Percentiles rank a stretch among this genome's conserved stretches.
Evolutionary conservation across 2,888 invertebrate genomes (phyloP).

Genomic region (Pristionchus arcanus): DNA sequence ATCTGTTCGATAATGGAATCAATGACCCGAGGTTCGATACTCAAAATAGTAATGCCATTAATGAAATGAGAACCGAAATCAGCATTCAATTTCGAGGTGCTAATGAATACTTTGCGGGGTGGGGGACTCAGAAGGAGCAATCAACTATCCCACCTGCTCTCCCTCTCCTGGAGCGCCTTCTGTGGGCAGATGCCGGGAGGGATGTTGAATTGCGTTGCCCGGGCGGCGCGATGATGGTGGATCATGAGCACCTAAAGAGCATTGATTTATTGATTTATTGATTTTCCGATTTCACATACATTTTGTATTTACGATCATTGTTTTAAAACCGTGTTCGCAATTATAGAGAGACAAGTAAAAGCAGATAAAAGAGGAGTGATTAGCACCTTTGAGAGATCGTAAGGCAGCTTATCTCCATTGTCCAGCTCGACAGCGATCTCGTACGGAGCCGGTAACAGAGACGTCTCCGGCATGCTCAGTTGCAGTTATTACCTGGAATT

Average conservation of each 20-base stretch:
- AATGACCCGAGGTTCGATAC: too few relatives aligned
- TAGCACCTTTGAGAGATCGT: conserved; percentile 74
- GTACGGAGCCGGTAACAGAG: conserved; percentile 74
- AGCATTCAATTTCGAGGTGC: not conserved
- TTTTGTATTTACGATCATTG: too few relatives aligned
- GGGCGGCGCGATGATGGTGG: conserved; percentile 78
- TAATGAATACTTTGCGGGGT: not conserved
- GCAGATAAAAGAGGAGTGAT: not conserved
- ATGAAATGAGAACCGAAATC: not conserved
- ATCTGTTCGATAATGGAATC: too few relatives aligned
- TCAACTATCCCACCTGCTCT: conserved; percentile 86
- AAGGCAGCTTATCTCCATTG: conserved; percentile 75
- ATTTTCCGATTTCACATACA: too few relatives aligned
- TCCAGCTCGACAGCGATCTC: conserved; percentile 70
- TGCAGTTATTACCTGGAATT: conserved; percentile 57
- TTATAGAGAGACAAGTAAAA: too few relatives aligned
- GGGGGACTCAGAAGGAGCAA: too few relatives aligned
- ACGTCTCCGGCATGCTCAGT: conserved; percentile 63
- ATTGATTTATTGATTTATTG: not conserved
- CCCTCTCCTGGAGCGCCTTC: conserved; percentile 93
- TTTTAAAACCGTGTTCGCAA: too few relatives aligned
- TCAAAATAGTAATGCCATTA: not conserved
- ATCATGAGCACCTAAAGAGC: conserved; percentile 60
- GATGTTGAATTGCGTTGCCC: conserved; percentile 92
- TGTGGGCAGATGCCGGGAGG: conserved; percentile 94